Conservation (phyloP, 2,113 vertebrate species). For the Suncus etruscus region DNA sequence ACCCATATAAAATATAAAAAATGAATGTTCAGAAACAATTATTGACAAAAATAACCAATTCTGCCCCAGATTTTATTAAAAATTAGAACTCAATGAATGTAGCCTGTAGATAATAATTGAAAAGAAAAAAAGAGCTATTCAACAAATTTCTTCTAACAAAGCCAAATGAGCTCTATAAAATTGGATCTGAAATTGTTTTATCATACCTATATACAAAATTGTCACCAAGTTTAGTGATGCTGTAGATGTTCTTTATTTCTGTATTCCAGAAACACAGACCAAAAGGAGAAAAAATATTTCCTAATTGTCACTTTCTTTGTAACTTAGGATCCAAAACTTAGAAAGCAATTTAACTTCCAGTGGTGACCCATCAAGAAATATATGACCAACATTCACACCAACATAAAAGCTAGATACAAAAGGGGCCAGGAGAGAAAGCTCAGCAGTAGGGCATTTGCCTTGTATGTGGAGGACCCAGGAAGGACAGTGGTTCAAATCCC, state of each 20-base stretch:
- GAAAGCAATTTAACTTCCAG: neutral
- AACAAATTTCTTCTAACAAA: conserved; percentile 38
- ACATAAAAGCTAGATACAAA: neutral
- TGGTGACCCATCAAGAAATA: neutral
- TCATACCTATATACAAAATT: neutral
- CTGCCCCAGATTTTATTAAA: conserved; percentile 46
- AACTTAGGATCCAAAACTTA: conserved; percentile 30
- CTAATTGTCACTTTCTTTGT: neutral
- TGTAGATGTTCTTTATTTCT: conserved; percentile 32
- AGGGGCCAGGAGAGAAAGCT: no score
- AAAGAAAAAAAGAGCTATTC: conserved; percentile 39
- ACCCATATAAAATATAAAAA: conserved; percentile 39
- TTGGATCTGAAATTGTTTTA: conserved; percentile 12
- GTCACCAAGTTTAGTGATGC: neutral
- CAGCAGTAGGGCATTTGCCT: no score
- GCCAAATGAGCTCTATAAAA: conserved; percentile 24
- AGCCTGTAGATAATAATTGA: neutral
- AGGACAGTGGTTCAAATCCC: no score
- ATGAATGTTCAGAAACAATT: conserved; percentile 39
- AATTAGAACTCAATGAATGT: conserved; percentile 48
- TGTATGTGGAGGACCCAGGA: no score
- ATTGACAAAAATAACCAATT: conserved; percentile 52
- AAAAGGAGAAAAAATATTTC: neutral
- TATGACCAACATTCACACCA: neutral
- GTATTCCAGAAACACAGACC: neutral